Base-by-base conservation (phyloP, 2,888 invertebrate species). In the Andrena bucephala region DNA sequence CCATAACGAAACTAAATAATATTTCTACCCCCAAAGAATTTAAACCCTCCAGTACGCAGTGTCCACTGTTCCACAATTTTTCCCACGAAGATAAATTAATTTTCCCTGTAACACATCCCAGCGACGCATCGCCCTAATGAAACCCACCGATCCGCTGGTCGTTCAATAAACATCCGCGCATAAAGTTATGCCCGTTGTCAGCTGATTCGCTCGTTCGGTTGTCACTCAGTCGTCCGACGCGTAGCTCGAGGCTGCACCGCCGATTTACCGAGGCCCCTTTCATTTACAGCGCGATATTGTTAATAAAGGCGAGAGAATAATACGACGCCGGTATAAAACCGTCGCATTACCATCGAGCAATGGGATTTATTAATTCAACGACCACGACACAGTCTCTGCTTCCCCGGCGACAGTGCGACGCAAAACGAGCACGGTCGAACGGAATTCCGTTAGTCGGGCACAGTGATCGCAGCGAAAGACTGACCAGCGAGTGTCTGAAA, bases 231-330 rank as follows among this genome's bases (percentile, higher is more conserved):
- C 59, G 24, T 10, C 8, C 42, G 4, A 42, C 27, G 5, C 29
- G n/a, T 10, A 16, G 57, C 27, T 5, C 59, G 42, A 59, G 42
- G 31, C 29, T 16, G 50, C 24, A 5, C 4, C n/a, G 20, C 4
- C 6, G 31, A 69, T 69, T 77, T 50, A 29, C 65, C 31, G 69
- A 10, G 31, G 5, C 20, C 50, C n/a, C n/a, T 79, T 79, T 59
- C 50, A 52, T 69, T 54, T 36, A 59, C 24, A 48, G 70, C 78
- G 48, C 62, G 62, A 68, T 65, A 65, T 65, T 59, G 69, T 79
- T 68, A 77, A 77, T 79, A 65, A 77, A 77, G 29, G 50, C 52
- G 27, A 54, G 36, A 7, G 75, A 67, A 74, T 52, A 75, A 75
- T 16, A 13, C 29, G 77, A 62, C 48, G 8, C 8, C 2, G 31